Percentiles rank a stretch among this genome's conserved stretches.
Conservation (phyloP, 2,888 invertebrate species). For the Allophyes oxyacanthae region DNA sequence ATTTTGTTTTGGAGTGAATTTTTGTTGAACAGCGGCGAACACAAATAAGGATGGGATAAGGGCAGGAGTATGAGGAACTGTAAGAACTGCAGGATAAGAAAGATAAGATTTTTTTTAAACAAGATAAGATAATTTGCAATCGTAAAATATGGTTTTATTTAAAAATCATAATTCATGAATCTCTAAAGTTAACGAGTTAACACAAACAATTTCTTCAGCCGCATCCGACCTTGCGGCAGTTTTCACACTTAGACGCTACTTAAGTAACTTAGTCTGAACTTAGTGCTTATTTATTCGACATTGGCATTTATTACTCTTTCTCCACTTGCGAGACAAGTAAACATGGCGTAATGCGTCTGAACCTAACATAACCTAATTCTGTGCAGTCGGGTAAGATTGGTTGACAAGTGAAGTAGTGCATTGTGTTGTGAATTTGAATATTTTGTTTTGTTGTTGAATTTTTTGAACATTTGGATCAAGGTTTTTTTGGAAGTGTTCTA, state of each 20-base stretch:
- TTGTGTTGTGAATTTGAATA: slow-evolving; percentile 22
- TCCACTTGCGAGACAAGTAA: slow-evolving; percentile 38
- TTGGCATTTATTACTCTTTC: slow-evolving; percentile 57
- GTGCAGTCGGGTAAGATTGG: slow-evolving; percentile 37
- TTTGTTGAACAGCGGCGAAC: too few species aligned
- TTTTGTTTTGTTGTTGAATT: too few species aligned
- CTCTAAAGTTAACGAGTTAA: too few species aligned
- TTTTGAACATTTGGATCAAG: not conserved
- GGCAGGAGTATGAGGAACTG: too few species aligned
- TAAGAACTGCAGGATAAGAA: too few species aligned
- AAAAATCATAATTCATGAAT: too few species aligned
- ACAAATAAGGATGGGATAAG: too few species aligned
- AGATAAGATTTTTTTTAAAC: too few species aligned
- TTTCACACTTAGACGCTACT: slow-evolving; percentile 42
- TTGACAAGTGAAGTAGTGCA: slow-evolving; percentile 36
- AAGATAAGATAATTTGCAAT: too few species aligned
- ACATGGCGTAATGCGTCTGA: slow-evolving; percentile 40
- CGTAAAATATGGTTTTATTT: too few species aligned
- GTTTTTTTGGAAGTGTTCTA: slow-evolving; percentile 23
- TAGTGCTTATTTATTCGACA: slow-evolving; percentile 52
- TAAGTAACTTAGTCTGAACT: slow-evolving; percentile 30
- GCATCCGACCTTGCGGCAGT: slow-evolving; percentile 25
- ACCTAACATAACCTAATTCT: slow-evolving; percentile 42
- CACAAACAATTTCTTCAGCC: slow-evolving; percentile 15
- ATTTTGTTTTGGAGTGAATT: too few species aligned